phyloP scores from a whole-genome alignment of 2,113 vertebrate species.

The Xiphophorus couchianus region DNA sequence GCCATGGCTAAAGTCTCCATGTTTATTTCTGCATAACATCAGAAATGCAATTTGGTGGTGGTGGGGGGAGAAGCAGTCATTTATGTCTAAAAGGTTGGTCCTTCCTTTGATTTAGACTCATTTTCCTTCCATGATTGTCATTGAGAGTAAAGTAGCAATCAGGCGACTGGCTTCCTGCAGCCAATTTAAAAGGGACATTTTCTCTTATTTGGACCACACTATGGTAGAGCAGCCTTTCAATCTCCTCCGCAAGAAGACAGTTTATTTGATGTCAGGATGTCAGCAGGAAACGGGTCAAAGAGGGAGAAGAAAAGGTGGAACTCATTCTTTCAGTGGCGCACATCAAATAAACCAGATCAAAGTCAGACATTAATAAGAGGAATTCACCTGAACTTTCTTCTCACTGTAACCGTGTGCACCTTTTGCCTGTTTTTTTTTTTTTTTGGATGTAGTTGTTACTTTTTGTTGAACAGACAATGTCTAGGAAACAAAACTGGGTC shows the following conservation, averaged over 20 bases:
- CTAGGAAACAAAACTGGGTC: slow-evolving; percentile 37
- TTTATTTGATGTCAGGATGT: slow-evolving; percentile 47
- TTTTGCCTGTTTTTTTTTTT: slow-evolving; percentile 5
- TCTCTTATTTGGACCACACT: slow-evolving; percentile 33
- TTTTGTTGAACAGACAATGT: slow-evolving; percentile 44
- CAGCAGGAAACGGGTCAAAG: slow-evolving; percentile 48
- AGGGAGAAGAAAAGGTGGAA: slow-evolving; percentile 27
- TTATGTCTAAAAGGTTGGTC: background rate
- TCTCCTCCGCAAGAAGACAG: slow-evolving; percentile 39
- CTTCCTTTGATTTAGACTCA: background rate
- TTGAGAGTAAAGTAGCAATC: slow-evolving; percentile 14
- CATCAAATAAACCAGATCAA: slow-evolving; percentile 76
- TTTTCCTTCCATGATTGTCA: slow-evolving; percentile 2
- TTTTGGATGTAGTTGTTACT: slow-evolving; percentile 34
- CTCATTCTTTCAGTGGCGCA: slow-evolving; percentile 61
- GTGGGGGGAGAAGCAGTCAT: too few relatives aligned
- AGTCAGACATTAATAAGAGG: slow-evolving; percentile 66
- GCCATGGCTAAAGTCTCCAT: too few relatives aligned
- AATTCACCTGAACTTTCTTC: slow-evolving; percentile 51
- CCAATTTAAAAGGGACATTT: slow-evolving; percentile 8
- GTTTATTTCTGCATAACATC: too few relatives aligned
- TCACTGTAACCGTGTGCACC: slow-evolving; percentile 23
- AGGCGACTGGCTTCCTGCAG: slow-evolving; percentile 9
- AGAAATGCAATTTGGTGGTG: too few relatives aligned
- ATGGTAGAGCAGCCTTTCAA: slow-evolving; percentile 33